Evolutionary conservation across 53 echinoderm and acorn worm species (phyloP).

Genomic region (Hippasteria phrygiana): DNA sequence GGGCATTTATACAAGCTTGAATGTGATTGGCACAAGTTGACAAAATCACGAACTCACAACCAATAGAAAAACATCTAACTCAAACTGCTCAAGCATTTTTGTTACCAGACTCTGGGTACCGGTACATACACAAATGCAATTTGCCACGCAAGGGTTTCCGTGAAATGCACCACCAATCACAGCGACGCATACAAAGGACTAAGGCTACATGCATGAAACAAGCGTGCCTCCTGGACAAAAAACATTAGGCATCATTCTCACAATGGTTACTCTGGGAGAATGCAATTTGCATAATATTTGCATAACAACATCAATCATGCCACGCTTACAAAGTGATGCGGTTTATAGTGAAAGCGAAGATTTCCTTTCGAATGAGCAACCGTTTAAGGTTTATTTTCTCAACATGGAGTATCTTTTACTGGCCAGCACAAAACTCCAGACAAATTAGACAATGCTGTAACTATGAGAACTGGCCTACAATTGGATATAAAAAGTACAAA

Average conservation of each 20-base stretch:
- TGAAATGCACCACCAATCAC: not conserved
- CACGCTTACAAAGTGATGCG: not conserved
- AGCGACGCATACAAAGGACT: not conserved
- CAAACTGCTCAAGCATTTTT: not conserved
- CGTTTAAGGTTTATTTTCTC: not conserved
- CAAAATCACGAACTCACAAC: not conserved
- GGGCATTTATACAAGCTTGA: not conserved
- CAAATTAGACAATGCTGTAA: not conserved
- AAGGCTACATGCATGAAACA: not conserved
- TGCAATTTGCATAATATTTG: slow-evolving; percentile 39
- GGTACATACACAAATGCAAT: not conserved
- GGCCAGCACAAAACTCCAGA: slow-evolving; percentile 42
- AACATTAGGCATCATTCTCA: not conserved
- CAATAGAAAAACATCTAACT: not conserved
- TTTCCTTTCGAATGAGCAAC: not conserved
- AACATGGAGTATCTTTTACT: slow-evolving; percentile 11
- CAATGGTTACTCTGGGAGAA: not conserved
- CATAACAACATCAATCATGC: slow-evolving; percentile 11
- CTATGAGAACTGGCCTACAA: slow-evolving; percentile 32
- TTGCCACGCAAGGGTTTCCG: not conserved
- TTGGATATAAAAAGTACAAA: slow-evolving; percentile 49
- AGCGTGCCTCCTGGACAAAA: not conserved
- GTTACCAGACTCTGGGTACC: not conserved
- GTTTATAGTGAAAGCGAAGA: not conserved
- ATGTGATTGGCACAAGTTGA: not conserved